phyloP scores from a whole-genome alignment of 1,140 invertebrate species.

The Druon quercuslanigerum region DNA sequence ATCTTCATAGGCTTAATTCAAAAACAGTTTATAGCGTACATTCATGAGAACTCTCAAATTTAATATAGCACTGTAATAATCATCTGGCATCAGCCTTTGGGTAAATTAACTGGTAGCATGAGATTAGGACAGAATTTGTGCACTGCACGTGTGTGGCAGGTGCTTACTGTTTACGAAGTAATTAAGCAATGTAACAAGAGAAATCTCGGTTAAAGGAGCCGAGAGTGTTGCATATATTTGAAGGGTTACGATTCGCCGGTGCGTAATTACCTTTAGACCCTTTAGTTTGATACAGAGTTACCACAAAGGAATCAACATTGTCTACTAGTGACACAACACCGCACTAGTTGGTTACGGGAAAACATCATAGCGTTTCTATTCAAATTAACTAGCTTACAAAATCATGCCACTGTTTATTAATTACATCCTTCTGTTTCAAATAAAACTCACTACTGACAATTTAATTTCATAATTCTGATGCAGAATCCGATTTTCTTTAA shows the following conservation, averaged over 20 bases:
- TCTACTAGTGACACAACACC: neutral
- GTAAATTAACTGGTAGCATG: neutral
- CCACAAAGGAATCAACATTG: neutral
- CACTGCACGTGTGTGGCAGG: neutral
- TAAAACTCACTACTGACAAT: too few species aligned
- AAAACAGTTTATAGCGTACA: too few species aligned
- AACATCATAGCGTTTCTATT: too few species aligned
- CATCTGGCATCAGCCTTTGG: neutral
- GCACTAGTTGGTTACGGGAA: neutral
- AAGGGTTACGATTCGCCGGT: neutral
- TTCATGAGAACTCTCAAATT: too few species aligned
- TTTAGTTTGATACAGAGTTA: conserved; percentile 5
- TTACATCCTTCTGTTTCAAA: too few species aligned
- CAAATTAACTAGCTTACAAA: too few species aligned
- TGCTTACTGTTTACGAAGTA: conserved; percentile 20
- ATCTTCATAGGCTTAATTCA: too few species aligned
- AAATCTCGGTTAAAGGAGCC: conserved; percentile 22
- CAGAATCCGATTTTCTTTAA: too few species aligned
- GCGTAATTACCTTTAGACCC: neutral
- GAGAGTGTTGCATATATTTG: conserved; percentile 1
- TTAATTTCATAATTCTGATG: too few species aligned
- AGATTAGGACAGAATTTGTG: neutral
- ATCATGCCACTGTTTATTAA: too few species aligned
- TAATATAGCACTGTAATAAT: neutral
- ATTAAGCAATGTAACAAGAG: conserved; percentile 23